Evolutionary conservation across 2,797 vertebrate species (phyloP).

Genomic region (Spinus pinus): DNA sequence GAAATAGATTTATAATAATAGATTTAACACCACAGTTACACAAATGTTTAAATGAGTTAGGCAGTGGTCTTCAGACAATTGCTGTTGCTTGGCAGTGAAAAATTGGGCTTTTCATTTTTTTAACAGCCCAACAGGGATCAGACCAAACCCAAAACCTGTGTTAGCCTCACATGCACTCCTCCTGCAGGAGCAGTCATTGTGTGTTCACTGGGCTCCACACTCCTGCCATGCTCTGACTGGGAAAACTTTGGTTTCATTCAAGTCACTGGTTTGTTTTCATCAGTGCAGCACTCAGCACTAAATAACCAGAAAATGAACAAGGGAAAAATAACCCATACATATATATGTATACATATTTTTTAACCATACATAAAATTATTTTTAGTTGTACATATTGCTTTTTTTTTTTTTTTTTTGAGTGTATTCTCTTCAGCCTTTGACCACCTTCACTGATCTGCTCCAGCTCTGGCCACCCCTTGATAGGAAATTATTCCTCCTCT

Average conservation of each 20-base stretch:
- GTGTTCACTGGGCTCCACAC: accelerated
- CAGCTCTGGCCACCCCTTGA: background rate
- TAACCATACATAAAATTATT: background rate
- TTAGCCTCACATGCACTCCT: background rate
- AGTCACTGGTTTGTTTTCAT: background rate
- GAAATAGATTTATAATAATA: background rate
- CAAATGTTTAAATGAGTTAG: background rate
- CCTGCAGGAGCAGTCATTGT: accelerated
- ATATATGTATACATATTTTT: accelerated
- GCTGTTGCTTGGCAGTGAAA: background rate
- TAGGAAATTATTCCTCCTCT: background rate
- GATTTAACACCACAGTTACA: background rate
- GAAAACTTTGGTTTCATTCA: background rate
- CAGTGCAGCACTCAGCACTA: background rate
- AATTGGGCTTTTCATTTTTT: background rate
- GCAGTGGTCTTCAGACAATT: background rate
- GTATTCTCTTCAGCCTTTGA: background rate
- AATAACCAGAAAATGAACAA: background rate
- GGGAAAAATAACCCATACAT: background rate
- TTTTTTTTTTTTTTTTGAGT: background rate
- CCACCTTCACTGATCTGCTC: background rate
- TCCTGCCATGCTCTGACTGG: background rate
- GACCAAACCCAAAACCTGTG: background rate
- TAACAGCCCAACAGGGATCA: background rate
- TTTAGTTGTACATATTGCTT: background rate